Evolutionary conservation across 2,888 invertebrate genomes (phyloP), one percentile per base, ranked within the genome.

Genomic region (Abrostola tripartita): DNA sequence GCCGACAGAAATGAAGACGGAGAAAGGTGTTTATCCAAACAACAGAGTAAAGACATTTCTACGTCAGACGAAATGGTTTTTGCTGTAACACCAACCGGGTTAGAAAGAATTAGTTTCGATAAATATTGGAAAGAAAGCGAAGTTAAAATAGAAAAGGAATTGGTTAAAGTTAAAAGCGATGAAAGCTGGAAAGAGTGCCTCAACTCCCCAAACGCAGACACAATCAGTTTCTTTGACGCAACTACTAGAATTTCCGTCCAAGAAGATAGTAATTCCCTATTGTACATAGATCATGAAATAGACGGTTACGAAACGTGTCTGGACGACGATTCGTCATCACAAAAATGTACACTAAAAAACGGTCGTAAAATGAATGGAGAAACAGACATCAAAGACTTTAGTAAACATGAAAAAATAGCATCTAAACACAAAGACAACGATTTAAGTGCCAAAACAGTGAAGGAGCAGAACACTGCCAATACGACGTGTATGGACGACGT

Each of bases 261-360:
- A 66, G 92, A 92, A 78, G 90, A 92, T 65, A 91, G 88, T 56
- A 92, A 86, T 81, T 88, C 90, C 10, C 78, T 95, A 57, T 79
- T 95, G 49, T 95, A 88, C 72, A 95, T 95, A 65, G 95, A 95
- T 82, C 95, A 95, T 71, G 95, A 95, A 77, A 88, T 94, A 71
- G 95, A 95, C 61, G 96, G 95, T 61, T 96, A 96, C 85, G 96
- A 96, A 87, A 96, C 96, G 5, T 96, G 96, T 85, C 86, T 96
- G 64, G 96, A 96, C 71, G 96, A 96, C 64, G 95, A 96, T 61
- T 93, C 95, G 50, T 90, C 94, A 44, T 90, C 82, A 44, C 79
- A 85, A 53, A 92, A 89, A 83, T 88, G 86, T 79, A 71, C 82
- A 59, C 79, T 89, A 79, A 92, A 89, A 87, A 91, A 87, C 83